Evolutionary conservation across 2,797 vertebrate genomes (phyloP), one percentile per base, ranked within the genome.

Genomic region (Propithecus perrieri): DNA sequence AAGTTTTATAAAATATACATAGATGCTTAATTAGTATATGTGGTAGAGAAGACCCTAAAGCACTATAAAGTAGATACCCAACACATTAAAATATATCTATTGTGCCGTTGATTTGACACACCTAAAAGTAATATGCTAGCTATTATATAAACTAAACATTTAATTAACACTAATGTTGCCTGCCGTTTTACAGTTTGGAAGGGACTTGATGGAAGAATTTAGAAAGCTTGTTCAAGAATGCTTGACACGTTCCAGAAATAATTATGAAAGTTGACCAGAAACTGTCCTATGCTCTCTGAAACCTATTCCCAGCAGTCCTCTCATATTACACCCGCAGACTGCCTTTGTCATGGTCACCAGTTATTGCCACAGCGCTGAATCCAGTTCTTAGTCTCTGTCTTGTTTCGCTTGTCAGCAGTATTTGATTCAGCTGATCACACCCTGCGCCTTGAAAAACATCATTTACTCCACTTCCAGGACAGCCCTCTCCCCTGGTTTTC

Each of bases 21-120:
- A 91, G 89, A 94, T 67, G 50, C 95, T 96, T 97, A 85, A 94
- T 91, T 89, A 80, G 85, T 89, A 7, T 89, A 35, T 95, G 55
- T 85, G 46, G 57, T 48, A 22, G 43, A 86, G 35, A 85, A 78
- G 69, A 67, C 53, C 35, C 93, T 92, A 81, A 74, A 90, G 79
- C 5, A 63, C 50, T 91, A 33, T 95, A 75, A 90, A 76, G 41
- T 76, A 69, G 75, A 92, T 17, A 50, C 67, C 72, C 24, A 92
- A 63, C 81, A 94, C 55, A 46, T 65, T 95, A 81, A 87, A 74
- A 55, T 78, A 48, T n/a, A 69, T 84, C 90, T 87, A 2, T 92
- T 85, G 43, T 79, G 46, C 33, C 81, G 46, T 95, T 83, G 46
- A 41, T 87, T 93, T 95, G 88, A 78, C 38, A 88, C 81, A 85